Conservation (phyloP, 2,113 vertebrate genomes). For the Apteryx owenii region DNA sequence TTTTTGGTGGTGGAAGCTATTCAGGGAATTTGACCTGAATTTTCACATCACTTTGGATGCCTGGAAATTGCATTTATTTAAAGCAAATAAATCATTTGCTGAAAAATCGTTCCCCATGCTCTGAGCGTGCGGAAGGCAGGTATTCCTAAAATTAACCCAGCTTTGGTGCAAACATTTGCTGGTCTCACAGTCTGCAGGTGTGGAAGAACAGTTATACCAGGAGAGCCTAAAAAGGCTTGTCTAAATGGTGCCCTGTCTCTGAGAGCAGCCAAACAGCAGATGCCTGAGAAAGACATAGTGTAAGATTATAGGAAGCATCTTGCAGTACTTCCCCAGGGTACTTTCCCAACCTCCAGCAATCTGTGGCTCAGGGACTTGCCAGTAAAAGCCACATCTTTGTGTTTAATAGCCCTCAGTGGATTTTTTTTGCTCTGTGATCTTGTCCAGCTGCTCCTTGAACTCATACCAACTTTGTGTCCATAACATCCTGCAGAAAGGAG, state of each 20-base stretch:
- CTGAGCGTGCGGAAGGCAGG: not conserved
- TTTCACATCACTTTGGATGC: not conserved
- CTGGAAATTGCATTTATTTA: not conserved
- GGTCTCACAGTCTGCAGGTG: not conserved
- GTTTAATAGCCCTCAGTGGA: not conserved
- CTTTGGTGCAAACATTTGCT: not conserved
- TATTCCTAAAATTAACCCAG: not conserved
- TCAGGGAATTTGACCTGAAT: slow-evolving; percentile 18
- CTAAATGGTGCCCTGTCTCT: not conserved
- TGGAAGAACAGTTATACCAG: not conserved
- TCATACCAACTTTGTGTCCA: not conserved
- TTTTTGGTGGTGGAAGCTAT: slow-evolving; percentile 9
- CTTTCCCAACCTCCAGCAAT: not conserved
- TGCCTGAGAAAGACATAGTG: not conserved
- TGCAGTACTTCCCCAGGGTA: not conserved
- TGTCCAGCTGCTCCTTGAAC: not conserved
- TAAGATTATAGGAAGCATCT: not conserved
- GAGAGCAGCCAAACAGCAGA: not conserved
- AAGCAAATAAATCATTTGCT: not conserved
- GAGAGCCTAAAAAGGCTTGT: not conserved
- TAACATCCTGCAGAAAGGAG: not conserved
- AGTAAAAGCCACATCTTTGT: not conserved
- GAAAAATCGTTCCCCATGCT: not conserved
- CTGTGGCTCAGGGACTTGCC: not conserved
- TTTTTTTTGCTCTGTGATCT: not conserved